Percentiles rank a stretch among this genome's conserved stretches.
Evolutionary conservation across 2,888 invertebrate species (phyloP).

Genomic region (Melolontha melolontha): DNA sequence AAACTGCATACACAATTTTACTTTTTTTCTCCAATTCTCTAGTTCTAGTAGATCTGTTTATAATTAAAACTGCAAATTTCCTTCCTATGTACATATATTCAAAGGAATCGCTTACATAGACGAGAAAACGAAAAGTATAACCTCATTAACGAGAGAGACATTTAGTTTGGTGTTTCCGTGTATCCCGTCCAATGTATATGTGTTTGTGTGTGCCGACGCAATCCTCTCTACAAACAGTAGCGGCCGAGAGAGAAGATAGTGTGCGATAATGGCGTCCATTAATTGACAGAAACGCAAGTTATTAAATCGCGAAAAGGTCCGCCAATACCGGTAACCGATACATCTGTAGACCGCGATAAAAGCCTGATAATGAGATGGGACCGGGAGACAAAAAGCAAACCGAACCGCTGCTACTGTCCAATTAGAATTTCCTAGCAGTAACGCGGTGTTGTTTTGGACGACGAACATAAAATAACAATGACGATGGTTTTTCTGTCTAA

Average conservation of each 20-base stretch:
- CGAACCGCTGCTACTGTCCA: constrained; percentile 52
- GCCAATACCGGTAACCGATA: constrained; percentile 54
- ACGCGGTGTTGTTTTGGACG: constrained; percentile 46
- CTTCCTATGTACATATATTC: constrained; percentile 27
- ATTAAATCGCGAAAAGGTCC: constrained; percentile 39
- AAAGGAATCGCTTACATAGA: constrained; percentile 35
- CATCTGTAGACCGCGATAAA: constrained; percentile 54
- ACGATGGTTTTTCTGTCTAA: constrained; percentile 24
- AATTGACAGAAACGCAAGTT: constrained; percentile 38
- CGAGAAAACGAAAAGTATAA: constrained; percentile 36
- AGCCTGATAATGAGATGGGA: constrained; percentile 55
- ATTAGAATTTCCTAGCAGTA: constrained; percentile 53
- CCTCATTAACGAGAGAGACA: constrained; percentile 37
- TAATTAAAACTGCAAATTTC: constrained; percentile 36
- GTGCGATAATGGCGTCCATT: constrained; percentile 37
- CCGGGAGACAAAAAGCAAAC: constrained; percentile 54
- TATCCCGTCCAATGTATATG: background rate
- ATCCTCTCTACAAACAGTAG: constrained; percentile 31
- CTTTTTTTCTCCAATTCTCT: constrained; percentile 5
- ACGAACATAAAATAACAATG: constrained; percentile 43
- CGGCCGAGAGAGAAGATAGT: constrained; percentile 32
- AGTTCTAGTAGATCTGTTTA: background rate
- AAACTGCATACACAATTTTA: constrained; percentile 9
- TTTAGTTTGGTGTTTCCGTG: constrained; percentile 30
- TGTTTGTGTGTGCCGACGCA: constrained; percentile 21